phyloP scores from a whole-genome alignment of 2,113 vertebrate species.

The Platanista minor region DNA sequence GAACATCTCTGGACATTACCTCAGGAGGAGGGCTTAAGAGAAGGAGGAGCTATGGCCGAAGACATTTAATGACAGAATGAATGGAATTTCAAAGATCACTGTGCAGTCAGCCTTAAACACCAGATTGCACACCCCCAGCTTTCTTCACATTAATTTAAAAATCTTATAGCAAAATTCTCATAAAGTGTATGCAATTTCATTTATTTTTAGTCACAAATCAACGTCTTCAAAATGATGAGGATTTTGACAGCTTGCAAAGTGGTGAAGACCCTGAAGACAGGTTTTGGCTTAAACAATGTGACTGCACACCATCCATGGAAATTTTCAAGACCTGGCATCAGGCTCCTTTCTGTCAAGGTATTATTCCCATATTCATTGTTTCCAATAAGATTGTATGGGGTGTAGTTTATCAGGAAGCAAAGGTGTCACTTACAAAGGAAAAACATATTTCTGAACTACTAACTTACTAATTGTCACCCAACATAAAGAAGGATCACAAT shows the following conservation, averaged over 20 bases:
- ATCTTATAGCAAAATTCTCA: background rate
- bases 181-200: constrained; percentile 46
- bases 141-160: constrained; percentile 49
- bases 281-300: constrained; percentile 76
- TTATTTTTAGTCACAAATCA: constrained; percentile 46
- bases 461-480: constrained; percentile 36
- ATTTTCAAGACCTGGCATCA: constrained; percentile 78
- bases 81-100: constrained; percentile 59
- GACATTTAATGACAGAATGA: constrained; percentile 76
- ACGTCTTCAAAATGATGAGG: constrained; percentile 84
- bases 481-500: constrained; percentile 43
- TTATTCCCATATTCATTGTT: constrained; percentile 25
- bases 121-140: background rate
- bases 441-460: constrained; percentile 41
- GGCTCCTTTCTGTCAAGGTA: constrained; percentile 89
- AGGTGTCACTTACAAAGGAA: background rate
- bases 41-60: constrained; percentile 75
- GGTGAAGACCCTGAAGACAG: constrained; percentile 82
- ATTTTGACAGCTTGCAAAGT: constrained; percentile 87
- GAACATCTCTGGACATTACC: constrained; percentile 62
- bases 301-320: constrained; percentile 65
- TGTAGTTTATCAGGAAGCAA: constrained; percentile 21
- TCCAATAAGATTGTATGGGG: background rate
- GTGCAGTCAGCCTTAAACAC: constrained; percentile 27
- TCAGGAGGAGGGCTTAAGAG: constrained; percentile 65